Base-by-base conservation (phyloP, 2,113 vertebrate genomes). In the Pluvialis apricaria region DNA sequence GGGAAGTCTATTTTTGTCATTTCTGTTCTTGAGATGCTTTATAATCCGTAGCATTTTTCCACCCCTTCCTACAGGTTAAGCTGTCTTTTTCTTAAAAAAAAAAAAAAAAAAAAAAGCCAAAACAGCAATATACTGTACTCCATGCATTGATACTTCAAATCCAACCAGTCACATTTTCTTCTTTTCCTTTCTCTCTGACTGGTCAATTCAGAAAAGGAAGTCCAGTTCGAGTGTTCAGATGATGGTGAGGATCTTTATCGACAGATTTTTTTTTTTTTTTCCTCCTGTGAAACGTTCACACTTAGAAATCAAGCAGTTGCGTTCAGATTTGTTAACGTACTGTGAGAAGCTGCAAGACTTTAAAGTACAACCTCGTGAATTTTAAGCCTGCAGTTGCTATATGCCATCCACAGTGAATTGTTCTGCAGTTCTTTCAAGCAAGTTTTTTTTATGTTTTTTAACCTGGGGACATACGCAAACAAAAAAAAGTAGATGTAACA, bases 131-230 rank as follows among this genome's bases (percentile, higher is more conserved):
- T 94, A 77, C 94, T 98, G 86, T 97, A 92, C 79, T 96, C 97
- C 90, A 2, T 97, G 96, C 90, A 78, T 96, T 97, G 95, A 81
- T 89, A 71, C 78, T 97, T 96, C 90, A 94, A 96, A 97, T 97
- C 95, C 98, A 96, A 96, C 96, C 76, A 90, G 98, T 98, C 96
- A 94, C 82, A 4, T 97, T 96, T 97, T 97, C 96, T 98, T 98
- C 97, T 98, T 97, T 98, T 97, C 97, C 97, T 97, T 97, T 98
- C 97, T 97, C 95, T 98, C 96, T 98, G 98, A 98, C 97, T 98
- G 98, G 97, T 98, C 98, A 98, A 93, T 98, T 98, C 98, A 98
- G 98, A 98, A 98, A 98, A 98, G 98, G 98, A 98, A 98, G 95
- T 98, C 98, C 96, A 98, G 98, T 97, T 98, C 96, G 93, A 98